Evolutionary conservation across 2,888 invertebrate genomes (phyloP).

Genomic region (Ashinkailepas kermadecensis): DNA sequence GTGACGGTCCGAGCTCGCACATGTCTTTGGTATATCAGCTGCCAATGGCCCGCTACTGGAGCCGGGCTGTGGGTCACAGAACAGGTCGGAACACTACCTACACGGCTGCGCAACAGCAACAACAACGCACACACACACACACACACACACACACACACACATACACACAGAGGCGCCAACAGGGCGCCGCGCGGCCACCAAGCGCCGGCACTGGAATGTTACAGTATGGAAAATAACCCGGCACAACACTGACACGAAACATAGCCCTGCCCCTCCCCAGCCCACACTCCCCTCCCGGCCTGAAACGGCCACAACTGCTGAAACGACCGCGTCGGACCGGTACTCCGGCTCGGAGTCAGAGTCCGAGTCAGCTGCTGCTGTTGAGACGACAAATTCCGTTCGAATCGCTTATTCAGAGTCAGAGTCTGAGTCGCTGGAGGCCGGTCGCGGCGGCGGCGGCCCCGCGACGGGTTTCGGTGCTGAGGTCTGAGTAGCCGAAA

Average conservation of each 20-base stretch:
- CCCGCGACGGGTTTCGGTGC: background rate
- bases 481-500: conserved; percentile 50
- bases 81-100: background rate
- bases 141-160: background rate
- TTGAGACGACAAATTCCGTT: too few relatives aligned
- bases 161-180: too few relatives aligned
- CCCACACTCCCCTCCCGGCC: too few relatives aligned
- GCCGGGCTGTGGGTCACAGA: background rate
- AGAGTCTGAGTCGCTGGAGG: conserved; percentile 25
- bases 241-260: conserved; percentile 9
- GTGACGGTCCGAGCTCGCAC: background rate
- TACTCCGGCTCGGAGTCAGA: too few relatives aligned
- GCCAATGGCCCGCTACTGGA: background rate
- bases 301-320: too few relatives aligned
- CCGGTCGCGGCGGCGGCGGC: conserved; percentile 13
- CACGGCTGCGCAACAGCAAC: background rate
- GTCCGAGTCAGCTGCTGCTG: too few relatives aligned
- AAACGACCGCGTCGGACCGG: too few relatives aligned
- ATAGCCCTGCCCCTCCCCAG: too few relatives aligned
- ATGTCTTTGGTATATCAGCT: conserved; percentile 1
- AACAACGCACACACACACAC: background rate
- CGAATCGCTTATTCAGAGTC: conserved; percentile 16
- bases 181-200: too few relatives aligned
- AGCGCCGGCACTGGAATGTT: background rate
- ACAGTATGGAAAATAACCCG: background rate